A percentile compares a stretch with the other conserved stretches of the same genome.
Evolutionary conservation across 2,797 vertebrate genomes (phyloP).

Genomic region (Melanitta fusca): DNA sequence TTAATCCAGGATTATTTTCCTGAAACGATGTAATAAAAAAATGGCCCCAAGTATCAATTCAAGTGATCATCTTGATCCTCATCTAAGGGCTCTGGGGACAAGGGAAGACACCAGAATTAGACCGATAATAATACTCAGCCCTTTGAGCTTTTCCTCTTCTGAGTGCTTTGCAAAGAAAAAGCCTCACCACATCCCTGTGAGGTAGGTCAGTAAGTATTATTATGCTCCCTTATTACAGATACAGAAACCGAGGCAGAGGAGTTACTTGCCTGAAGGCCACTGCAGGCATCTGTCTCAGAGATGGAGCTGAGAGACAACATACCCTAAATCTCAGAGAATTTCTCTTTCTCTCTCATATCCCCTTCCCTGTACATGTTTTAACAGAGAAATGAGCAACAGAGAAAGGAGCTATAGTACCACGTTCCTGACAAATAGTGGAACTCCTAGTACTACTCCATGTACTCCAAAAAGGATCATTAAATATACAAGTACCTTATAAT

Average conservation of each 20-base stretch:
- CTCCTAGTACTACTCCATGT: neutral
- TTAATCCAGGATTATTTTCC: neutral
- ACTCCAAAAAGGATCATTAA: constrained; percentile 7
- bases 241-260: constrained; percentile 28
- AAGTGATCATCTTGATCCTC: constrained; percentile 8
- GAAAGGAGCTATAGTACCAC: neutral
- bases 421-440: neutral
- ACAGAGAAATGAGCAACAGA: neutral
- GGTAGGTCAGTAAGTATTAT: constrained; percentile 57
- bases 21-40: neutral
- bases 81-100: neutral
- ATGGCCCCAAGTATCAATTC: constrained; percentile 12
- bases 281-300: neutral
- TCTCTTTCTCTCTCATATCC: neutral
- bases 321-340: neutral
- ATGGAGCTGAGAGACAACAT: neutral
- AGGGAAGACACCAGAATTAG: constrained; percentile 3
- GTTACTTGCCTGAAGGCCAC: neutral
- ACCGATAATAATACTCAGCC: constrained; percentile 5
- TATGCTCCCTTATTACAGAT: constrained; percentile 22
- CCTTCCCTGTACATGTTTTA: neutral
- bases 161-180: constrained; percentile 33
- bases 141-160: neutral
- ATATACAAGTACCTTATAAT: constrained; percentile 50
- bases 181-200: constrained; percentile 53